Evolutionary conservation across 2,113 vertebrate genomes (phyloP).

Genomic region (Alouatta palliata): DNA sequence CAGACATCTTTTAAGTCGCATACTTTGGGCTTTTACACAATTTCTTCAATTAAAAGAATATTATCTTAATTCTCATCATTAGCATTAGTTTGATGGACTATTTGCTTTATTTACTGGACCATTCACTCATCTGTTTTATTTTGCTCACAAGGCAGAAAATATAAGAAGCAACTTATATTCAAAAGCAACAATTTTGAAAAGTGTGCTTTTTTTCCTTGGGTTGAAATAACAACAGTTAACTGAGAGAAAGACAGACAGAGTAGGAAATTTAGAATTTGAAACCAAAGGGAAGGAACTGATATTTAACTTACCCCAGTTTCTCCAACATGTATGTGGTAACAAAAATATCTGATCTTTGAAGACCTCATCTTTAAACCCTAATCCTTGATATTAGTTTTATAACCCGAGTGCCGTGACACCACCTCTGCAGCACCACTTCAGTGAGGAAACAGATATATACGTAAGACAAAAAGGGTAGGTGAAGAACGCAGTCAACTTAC

Average conservation of each 20-base stretch:
- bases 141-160: neutral
- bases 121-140: neutral
- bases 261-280: neutral
- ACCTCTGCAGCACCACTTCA: neutral
- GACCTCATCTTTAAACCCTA: neutral
- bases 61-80: neutral
- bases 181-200: neutral
- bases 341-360: neutral
- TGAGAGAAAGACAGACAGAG: neutral
- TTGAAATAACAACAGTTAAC: neutral
- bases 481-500: fast-evolving
- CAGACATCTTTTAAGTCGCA: neutral
- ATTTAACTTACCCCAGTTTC: neutral
- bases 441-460: fast-evolving
- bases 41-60: neutral
- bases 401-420: neutral
- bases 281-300: neutral
- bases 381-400: neutral
- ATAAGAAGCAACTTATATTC: neutral
- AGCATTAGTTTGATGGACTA: neutral
- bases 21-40: neutral
- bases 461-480: fast-evolving
- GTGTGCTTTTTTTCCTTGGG: neutral
- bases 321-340: neutral
- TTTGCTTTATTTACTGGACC: neutral